Percentiles rank a stretch among this genome's conserved stretches.
These are phyloP conservation scores for Stercorarius parasiticus DNA, from an alignment of 2,113 vertebrate species.

Conservation along the genomic window DNA sequence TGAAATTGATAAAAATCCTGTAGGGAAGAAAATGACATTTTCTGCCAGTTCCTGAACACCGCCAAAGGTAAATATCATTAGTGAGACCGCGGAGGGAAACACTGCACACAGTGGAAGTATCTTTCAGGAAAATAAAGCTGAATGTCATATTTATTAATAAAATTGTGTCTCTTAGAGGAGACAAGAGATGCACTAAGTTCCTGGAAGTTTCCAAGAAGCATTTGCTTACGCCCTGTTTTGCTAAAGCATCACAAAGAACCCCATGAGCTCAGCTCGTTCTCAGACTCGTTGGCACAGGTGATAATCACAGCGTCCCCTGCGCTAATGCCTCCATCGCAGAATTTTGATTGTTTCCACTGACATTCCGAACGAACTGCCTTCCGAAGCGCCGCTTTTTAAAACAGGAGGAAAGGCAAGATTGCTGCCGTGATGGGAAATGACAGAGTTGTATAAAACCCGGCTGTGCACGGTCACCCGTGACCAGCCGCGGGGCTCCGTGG, in stretches of 20 bases:
- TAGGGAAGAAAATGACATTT: conserved; percentile 56
- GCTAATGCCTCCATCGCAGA: neutral
- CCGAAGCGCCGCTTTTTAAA: neutral
- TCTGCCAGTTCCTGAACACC: conserved; percentile 45
- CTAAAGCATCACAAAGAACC: neutral
- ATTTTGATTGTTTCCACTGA: neutral
- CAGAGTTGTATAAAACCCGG: neutral
- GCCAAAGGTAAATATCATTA: conserved; percentile 44
- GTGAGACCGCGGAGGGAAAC: neutral
- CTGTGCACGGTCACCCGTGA: neutral
- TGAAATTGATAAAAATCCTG: conserved; percentile 45
- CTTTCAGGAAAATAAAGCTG: conserved; percentile 11
- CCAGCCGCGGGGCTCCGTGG: neutral
- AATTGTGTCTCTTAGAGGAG: neutral
- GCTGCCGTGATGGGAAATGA: neutral
- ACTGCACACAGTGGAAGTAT: neutral
- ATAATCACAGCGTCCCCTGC: neutral
- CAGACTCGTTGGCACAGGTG: neutral
- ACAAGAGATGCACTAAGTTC: neutral
- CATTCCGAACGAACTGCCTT: neutral
- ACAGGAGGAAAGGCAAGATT: neutral
- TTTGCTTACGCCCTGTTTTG: neutral
- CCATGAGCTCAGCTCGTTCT: neutral
- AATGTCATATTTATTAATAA: conserved; percentile 1
- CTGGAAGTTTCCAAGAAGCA: neutral